Base-by-base conservation (phyloP, 2,888 invertebrate genomes). In the Barypeithes pellucidus region DNA sequence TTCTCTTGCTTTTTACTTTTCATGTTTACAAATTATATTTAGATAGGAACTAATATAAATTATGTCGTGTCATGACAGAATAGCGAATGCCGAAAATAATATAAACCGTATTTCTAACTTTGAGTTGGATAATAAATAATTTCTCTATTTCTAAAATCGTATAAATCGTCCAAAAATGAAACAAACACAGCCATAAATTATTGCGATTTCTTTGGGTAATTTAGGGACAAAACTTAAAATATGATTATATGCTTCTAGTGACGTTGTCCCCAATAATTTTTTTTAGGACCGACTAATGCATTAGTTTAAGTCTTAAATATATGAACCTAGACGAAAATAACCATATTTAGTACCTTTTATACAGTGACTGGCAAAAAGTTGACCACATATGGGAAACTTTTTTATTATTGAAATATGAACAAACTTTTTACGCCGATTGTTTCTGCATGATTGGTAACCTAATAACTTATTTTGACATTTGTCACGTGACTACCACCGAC, bases 131-230 rank as follows among this genome's bases (percentile, higher is more conserved):
- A n/a, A n/a, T n/a, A 68, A 76, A 76, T 72, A 77, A 77, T 79
- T 79, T 77, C 77, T 59, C 76, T 75, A 77, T 78, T 77, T 75
- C 77, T 63, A 77, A 76, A 79, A 77, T 78, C 78, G 77, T 75
- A 78, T 79, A 80, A 78, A 81, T 79, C 77, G 63, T 73, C 71
- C 76, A 79, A 80, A 80, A 80, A 79, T 78, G 77, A 78, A 79
- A 81, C 81, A 81, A 82, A 81, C 81, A 81, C 71, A 72, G 65
- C 63, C 75, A 81, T 83, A 83, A 82, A 83, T 83, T 81, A 81
- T 76, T 67, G 66, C 52, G 67, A 68, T 66, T 77, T 77, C 77
- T 78, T 77, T 73, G 79, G 73, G 78, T 79, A 82, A 82, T 82
- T 81, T 81, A 79, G 75, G 78, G 75, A 73, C 72, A 80, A 80